Evolutionary conservation across 2,888 invertebrate species (phyloP).

Genomic region (Eupithecia pulchellata): DNA sequence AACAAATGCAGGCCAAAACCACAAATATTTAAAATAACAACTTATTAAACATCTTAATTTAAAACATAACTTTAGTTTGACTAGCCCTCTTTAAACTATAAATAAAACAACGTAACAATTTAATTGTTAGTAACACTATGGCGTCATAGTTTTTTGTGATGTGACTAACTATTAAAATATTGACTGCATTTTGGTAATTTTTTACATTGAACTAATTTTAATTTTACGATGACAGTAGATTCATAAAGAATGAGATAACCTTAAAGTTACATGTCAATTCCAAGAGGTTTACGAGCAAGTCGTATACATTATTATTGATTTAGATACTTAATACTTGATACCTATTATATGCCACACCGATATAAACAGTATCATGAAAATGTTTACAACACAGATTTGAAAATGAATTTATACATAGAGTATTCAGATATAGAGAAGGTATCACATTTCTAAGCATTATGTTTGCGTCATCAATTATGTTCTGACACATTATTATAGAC

Average conservation of each 20-base stretch:
- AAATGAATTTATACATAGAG: background rate
- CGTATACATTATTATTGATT: constrained; percentile 16
- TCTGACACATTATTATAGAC: background rate
- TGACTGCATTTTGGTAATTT: background rate
- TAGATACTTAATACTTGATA: constrained; percentile 8
- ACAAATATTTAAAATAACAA: constrained; percentile 13
- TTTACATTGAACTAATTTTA: constrained; percentile 2
- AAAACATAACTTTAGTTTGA: background rate
- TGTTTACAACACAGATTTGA: background rate
- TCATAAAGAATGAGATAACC: background rate
- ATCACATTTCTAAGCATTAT: constrained; percentile 4
- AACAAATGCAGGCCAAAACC: constrained; percentile 15
- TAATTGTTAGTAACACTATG: constrained; percentile 1
- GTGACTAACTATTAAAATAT: background rate
- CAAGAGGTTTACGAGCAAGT: constrained; percentile 17
- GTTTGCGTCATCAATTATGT: background rate
- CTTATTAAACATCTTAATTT: background rate
- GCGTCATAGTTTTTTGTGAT: background rate
- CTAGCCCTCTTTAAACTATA: background rate
- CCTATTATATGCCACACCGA: constrained; percentile 7
- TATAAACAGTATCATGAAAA: constrained; percentile 4
- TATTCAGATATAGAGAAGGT: constrained; percentile 1
- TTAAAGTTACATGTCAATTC: constrained; percentile 21
- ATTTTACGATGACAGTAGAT: background rate
- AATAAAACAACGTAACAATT: constrained; percentile 19